phyloP scores from a whole-genome alignment of 2,113 vertebrate genomes.

The Echinops telfairi region DNA sequence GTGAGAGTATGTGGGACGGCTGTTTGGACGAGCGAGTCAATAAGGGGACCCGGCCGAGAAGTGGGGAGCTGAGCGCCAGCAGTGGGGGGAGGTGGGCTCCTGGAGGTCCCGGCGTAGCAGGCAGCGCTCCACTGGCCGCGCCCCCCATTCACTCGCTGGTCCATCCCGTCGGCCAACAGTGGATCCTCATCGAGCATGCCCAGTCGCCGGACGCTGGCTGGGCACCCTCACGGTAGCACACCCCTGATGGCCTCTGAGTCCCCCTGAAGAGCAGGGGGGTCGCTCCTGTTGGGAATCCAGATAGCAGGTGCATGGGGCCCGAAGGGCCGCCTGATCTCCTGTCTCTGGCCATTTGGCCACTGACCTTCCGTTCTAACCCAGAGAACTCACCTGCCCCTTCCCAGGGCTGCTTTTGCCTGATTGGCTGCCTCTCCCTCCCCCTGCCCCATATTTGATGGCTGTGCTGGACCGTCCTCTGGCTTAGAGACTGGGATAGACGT shows the following conservation, averaged over 20 bases:
- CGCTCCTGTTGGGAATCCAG: background rate
- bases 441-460: background rate
- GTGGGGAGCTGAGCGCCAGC: rapidly evolving
- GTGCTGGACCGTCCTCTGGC: background rate
- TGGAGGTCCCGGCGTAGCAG: background rate
- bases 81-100: background rate
- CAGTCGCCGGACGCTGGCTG: slow-evolving; percentile 50
- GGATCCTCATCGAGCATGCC: slow-evolving; percentile 79
- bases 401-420: background rate
- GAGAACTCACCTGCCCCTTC: too few species aligned
- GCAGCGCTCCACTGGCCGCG: background rate
- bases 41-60: slow-evolving; percentile 31
- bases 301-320: background rate
- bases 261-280: slow-evolving; percentile 26
- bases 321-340: background rate
- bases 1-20: slow-evolving; percentile 81
- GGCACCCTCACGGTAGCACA: background rate
- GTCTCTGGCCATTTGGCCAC: background rate
- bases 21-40: slow-evolving; percentile 63
- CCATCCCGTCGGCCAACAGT: slow-evolving; percentile 77
- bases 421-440: background rate
- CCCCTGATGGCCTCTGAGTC: slow-evolving; percentile 74
- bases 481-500: background rate
- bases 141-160: slow-evolving; percentile 45
- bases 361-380: background rate